phyloP scores from a whole-genome alignment of 2,888 invertebrate genomes.

The Plagodis dolabraria region DNA sequence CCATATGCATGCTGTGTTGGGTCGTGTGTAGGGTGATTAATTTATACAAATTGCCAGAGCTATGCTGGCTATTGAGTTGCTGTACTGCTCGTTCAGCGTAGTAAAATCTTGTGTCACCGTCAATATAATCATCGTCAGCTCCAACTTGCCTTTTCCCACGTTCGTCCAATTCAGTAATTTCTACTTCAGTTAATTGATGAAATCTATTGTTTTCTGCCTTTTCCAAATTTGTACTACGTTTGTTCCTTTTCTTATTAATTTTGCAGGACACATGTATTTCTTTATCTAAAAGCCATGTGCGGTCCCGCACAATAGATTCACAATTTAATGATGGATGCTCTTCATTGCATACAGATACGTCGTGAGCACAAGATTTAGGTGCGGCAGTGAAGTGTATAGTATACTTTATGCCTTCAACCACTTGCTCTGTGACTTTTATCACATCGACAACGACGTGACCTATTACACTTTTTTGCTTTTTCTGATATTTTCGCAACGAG shows the following conservation, averaged over 20 bases:
- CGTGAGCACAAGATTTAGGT: constrained; percentile 41
- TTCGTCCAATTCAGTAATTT: constrained; percentile 23
- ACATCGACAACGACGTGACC: constrained; percentile 51
- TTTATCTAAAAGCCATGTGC: constrained; percentile 76
- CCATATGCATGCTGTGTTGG: constrained; percentile 57
- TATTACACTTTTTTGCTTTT: constrained; percentile 33
- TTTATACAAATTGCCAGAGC: constrained; percentile 64
- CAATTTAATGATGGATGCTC: constrained; percentile 58
- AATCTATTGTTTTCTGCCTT: constrained; percentile 12
- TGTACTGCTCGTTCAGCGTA: constrained; percentile 64
- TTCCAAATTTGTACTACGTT: constrained; percentile 14
- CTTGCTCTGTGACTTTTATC: constrained; percentile 47
- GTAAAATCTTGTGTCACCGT: constrained; percentile 62
- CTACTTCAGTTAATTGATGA: constrained; percentile 17
- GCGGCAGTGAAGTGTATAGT: constrained; percentile 55
- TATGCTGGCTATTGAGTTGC: constrained; percentile 52
- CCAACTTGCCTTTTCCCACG: constrained; percentile 49
- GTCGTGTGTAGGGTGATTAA: constrained; percentile 60
- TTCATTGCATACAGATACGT: constrained; percentile 37
- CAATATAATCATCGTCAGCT: constrained; percentile 57
- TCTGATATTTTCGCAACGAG: constrained; percentile 50
- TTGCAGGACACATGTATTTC: constrained; percentile 63
- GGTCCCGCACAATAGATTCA: constrained; percentile 78
- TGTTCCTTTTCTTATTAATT: constrained; percentile 26
- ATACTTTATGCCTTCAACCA: constrained; percentile 55